phyloP scores from a whole-genome alignment of 2,888 invertebrate species.

The Drosophila atripex region DNA sequence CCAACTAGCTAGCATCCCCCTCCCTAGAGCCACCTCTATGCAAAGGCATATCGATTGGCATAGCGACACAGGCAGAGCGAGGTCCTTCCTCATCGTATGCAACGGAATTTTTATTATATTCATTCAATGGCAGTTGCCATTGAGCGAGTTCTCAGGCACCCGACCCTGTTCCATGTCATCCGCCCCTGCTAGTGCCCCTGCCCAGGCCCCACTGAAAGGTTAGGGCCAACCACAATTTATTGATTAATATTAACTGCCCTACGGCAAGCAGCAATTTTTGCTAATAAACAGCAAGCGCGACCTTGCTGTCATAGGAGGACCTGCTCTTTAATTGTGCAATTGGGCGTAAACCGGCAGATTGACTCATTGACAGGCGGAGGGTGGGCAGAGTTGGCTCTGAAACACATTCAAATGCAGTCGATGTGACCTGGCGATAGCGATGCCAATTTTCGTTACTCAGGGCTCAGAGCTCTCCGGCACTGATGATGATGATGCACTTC shows the following conservation, averaged over 20 bases:
- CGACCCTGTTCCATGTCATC: conserved; percentile 6
- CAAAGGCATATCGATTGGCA: conserved; percentile 68
- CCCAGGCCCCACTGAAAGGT: conserved; percentile 46
- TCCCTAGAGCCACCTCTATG: conserved; percentile 39
- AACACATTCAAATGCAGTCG: conserved; percentile 14
- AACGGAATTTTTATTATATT: conserved; percentile 65
- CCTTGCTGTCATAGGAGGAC: conserved; percentile 63
- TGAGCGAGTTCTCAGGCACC: conserved; percentile 30
- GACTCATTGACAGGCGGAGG: conserved; percentile 39
- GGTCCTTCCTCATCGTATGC: conserved; percentile 45
- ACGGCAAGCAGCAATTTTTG: conserved; percentile 37
- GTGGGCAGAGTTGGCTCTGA: background rate
- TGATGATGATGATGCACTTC: conserved; percentile 58
- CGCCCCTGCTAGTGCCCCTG: background rate
- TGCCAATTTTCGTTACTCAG: conserved; percentile 43
- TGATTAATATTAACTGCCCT: conserved; percentile 68
- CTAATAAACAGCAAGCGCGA: conserved; percentile 51
- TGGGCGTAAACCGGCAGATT: conserved; percentile 43
- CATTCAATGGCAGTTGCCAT: conserved; percentile 57
- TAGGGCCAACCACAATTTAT: conserved; percentile 56
- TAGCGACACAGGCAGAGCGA: conserved; percentile 52
- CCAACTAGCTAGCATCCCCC: background rate
- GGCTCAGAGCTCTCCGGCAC: conserved; percentile 1
- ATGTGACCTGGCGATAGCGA: conserved; percentile 43
- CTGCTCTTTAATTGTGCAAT: conserved; percentile 64